phyloP scores from a whole-genome alignment of 2,797 vertebrate species.

The Halcyon badia region DNA sequence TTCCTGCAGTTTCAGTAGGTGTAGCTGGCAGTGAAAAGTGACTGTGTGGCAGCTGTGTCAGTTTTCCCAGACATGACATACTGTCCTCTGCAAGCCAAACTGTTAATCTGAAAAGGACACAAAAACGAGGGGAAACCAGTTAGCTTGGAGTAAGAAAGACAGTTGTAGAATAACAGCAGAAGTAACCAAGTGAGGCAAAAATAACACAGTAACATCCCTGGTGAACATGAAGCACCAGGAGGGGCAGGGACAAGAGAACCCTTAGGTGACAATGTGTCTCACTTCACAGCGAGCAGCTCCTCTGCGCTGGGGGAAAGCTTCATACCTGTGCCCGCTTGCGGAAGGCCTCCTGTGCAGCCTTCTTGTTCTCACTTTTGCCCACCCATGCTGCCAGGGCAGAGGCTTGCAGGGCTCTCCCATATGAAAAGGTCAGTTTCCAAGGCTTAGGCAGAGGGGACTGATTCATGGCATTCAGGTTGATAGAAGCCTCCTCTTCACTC shows the following conservation, averaged over 20 bases:
- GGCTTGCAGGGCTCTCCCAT: slow-evolving; percentile 95
- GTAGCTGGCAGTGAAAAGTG: slow-evolving; percentile 92
- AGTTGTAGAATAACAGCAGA: neutral
- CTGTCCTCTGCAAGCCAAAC: slow-evolving; percentile 91
- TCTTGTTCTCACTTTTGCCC: slow-evolving; percentile 90
- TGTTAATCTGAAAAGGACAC: slow-evolving; percentile 87
- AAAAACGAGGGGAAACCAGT: neutral
- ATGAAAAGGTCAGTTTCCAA: slow-evolving; percentile 97
- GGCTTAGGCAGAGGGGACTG: slow-evolving; percentile 88
- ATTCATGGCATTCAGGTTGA: slow-evolving; percentile 96
- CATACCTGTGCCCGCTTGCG: slow-evolving; percentile 89
- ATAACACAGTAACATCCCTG: neutral
- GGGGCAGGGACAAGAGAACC: rapidly evolving
- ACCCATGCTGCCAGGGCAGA: slow-evolving; percentile 92
- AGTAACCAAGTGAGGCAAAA: neutral
- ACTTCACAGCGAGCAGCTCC: neutral
- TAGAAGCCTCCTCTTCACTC: slow-evolving; percentile 96
- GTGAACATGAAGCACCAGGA: neutral
- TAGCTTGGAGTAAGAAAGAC: neutral
- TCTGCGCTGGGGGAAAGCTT: neutral
- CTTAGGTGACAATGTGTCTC: neutral
- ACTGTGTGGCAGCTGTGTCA: slow-evolving; percentile 87
- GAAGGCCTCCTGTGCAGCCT: slow-evolving; percentile 90
- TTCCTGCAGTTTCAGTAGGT: slow-evolving; percentile 82
- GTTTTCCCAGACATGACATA: slow-evolving; percentile 87